Evolutionary conservation across 2,113 vertebrate genomes (phyloP), one percentile per base, ranked within the genome.

Genomic region (Hyperopisus bebe): DNA sequence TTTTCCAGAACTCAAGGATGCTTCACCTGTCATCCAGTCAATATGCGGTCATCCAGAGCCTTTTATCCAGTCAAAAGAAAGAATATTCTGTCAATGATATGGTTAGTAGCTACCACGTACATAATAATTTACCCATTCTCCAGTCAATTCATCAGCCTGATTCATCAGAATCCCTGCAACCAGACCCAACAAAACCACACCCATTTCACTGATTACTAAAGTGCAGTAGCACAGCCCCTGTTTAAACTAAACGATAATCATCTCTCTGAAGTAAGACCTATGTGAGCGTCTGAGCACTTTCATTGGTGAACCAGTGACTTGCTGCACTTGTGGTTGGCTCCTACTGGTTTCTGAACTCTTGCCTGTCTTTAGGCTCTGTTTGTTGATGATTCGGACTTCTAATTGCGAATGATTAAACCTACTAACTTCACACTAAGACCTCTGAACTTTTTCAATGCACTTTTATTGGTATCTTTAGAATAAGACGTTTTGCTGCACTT

Each of bases 21-120:
- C 42, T 85, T 88, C 87, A 87, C 48, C 87, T 84, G 80, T 74
- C 42, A 17, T 88, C 87, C 55, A 62, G 87, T 58, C 44, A 87
- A 74, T 10, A 31, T 27, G 74, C 48, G 53, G 21, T 24, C 46
- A 10, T 62, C 39, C 50, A 66, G 17, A 89, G 87, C 35, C 50
- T 51, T 19, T 27, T 87, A 31, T 55, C 8, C 50, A 35, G 50
- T 87, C 85, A 51, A 87, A 87, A 87, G 31, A 53, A 88, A 55
- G 46, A 48, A 47, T 62, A 87, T 88, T 84, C 51, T 47, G 35
- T 84, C 9, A 84, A 10, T n/a, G 82, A 84, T 8, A 3, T 47
- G 82, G 44, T 8, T 21, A 84, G 82, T n/a, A 42, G 77, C 42
- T 82, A 82, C 2, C 77, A 44, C 42, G 21, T 3, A 21, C 82